Conservation (phyloP, 2,113 vertebrate species). For the Alectura lathami region DNA sequence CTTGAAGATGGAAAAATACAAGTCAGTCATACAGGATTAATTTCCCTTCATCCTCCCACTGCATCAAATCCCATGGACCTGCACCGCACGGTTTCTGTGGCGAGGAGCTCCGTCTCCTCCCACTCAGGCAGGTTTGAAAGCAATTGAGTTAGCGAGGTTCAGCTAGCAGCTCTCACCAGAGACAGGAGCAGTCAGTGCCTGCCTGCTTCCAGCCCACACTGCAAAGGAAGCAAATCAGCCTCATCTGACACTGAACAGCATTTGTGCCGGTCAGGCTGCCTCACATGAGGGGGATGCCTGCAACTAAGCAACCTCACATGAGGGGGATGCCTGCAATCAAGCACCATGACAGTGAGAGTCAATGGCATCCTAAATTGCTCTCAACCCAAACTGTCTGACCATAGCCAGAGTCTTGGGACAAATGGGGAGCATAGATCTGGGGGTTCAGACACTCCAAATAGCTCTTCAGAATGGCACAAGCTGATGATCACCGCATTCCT, state of each 20-base stretch:
- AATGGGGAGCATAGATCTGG: accelerated
- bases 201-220: neutral
- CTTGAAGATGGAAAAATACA: neutral
- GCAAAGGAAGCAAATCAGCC: neutral
- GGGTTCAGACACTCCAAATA: neutral
- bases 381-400: neutral
- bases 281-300: neutral
- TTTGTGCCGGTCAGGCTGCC: neutral
- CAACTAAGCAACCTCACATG: neutral
- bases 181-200: neutral
- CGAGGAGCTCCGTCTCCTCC: neutral
- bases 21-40: neutral
- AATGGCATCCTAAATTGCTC: neutral
- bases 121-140: neutral
- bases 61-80: neutral
- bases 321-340: neutral
- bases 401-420: neutral
- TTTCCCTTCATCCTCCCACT: neutral
- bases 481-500: neutral
- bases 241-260: accelerated
- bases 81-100: neutral
- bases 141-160: neutral
- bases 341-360: neutral
- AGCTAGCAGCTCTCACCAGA: neutral
- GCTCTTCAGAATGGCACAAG: neutral